Evolutionary conservation across 2,888 invertebrate species (phyloP).

Genomic region (Acronicta leporina): DNA sequence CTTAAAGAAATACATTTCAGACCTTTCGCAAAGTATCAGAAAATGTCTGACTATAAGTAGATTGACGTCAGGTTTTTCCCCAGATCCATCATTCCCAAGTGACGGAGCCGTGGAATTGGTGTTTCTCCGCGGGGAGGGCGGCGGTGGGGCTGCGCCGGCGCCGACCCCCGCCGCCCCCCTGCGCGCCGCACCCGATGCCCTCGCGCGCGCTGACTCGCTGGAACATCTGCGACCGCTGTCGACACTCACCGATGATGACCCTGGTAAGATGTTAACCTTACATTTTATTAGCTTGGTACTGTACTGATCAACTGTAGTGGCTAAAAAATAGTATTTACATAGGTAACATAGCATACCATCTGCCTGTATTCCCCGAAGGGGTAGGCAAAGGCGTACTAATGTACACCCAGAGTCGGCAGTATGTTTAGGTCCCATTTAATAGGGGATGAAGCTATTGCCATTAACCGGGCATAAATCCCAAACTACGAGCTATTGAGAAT

Average conservation of each 20-base stretch:
- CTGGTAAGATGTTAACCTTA: constrained; percentile 67
- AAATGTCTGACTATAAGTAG: too few relatives aligned
- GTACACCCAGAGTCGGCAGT: too few relatives aligned
- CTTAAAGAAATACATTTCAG: too few relatives aligned
- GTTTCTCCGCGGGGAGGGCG: constrained; percentile 90
- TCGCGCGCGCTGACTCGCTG: constrained; percentile 94
- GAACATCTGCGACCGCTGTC: constrained; percentile 88
- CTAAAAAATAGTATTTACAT: too few relatives aligned
- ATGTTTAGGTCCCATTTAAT: too few relatives aligned
- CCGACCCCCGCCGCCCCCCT: constrained; percentile 92
- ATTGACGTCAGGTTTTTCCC: constrained; percentile 21
- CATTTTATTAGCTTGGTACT: neutral
- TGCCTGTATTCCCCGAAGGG: too few relatives aligned
- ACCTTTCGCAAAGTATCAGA: too few relatives aligned
- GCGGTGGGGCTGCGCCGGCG: constrained; percentile 90
- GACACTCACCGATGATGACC: constrained; percentile 82
- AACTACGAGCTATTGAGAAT: too few relatives aligned
- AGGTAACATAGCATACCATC: too few relatives aligned
- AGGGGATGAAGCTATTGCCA: too few relatives aligned
- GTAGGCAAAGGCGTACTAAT: too few relatives aligned
- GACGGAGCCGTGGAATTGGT: constrained; percentile 95
- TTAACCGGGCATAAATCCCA: too few relatives aligned
- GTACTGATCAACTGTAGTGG: neutral
- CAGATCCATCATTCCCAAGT: constrained; percentile 94
- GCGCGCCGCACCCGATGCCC: constrained; percentile 91